These are phyloP conservation scores for Octonoba sinensis DNA, from an alignment of 2,888 invertebrate genomes.

Conservation along the genomic window DNA sequence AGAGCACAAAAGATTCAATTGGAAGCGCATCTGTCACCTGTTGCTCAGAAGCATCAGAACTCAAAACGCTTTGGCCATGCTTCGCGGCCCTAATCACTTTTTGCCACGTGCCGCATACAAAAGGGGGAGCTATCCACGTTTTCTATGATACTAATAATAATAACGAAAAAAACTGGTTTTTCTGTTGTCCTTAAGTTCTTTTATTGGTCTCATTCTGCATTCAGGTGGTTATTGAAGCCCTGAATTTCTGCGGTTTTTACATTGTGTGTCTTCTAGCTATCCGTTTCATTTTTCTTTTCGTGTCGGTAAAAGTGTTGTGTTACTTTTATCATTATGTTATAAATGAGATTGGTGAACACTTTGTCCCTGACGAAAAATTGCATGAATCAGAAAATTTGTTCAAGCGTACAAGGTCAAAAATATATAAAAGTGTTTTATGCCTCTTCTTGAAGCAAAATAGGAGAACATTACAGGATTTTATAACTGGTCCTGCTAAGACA, in stretches of 20 bases:
- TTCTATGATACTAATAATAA: slow-evolving; percentile 47
- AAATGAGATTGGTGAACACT: too few relatives aligned
- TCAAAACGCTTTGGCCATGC: slow-evolving; percentile 43
- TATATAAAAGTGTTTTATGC: too few relatives aligned
- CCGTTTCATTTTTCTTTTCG: too few relatives aligned
- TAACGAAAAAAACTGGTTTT: slow-evolving; percentile 26
- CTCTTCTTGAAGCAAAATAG: too few relatives aligned
- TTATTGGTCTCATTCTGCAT: background rate
- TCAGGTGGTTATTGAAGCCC: slow-evolving; percentile 3
- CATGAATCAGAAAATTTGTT: background rate
- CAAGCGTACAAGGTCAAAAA: background rate
- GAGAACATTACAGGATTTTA: too few relatives aligned
- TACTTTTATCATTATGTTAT: too few relatives aligned
- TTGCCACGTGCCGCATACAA: slow-evolving; percentile 41
- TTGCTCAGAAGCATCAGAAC: slow-evolving; percentile 9
- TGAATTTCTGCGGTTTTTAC: background rate
- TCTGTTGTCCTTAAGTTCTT: background rate
- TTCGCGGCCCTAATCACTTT: slow-evolving; percentile 30
- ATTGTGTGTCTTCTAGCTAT: background rate
- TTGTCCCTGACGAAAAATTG: background rate
- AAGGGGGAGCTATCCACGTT: slow-evolving; percentile 13
- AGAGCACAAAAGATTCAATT: slow-evolving; percentile 37
- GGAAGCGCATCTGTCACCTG: slow-evolving; percentile 49
- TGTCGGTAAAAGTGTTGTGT: too few relatives aligned
- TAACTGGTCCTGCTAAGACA: too few relatives aligned